These are phyloP conservation scores for Lethenteron reissneri DNA, from an alignment of 2,113 vertebrate species.

Conservation along the genomic window DNA sequence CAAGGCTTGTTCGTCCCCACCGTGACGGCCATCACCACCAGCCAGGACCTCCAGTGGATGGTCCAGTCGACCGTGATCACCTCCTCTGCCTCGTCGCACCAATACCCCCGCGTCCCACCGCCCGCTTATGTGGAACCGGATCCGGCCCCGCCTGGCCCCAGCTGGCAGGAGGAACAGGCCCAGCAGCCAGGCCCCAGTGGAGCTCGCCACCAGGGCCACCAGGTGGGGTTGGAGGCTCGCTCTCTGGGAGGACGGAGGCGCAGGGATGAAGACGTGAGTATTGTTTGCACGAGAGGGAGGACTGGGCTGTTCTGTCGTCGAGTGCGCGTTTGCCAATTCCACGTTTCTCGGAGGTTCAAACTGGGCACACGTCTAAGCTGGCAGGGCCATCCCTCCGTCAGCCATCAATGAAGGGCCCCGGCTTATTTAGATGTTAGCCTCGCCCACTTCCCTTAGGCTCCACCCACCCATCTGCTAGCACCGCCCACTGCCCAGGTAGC, in stretches of 20 bases:
- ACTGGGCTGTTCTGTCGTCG: too few species aligned
- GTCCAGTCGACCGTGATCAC: constrained; percentile 57
- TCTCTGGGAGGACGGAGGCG: constrained; percentile 4
- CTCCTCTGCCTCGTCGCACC: constrained; percentile 50
- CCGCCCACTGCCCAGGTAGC: too few species aligned
- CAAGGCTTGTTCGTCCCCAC: constrained; percentile 63
- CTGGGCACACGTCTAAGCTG: too few species aligned
- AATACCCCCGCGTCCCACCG: background rate
- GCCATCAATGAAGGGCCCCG: too few species aligned
- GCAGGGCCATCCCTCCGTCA: too few species aligned
- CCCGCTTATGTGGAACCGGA: background rate
- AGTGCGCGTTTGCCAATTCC: too few species aligned
- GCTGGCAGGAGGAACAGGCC: background rate
- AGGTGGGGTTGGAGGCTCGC: background rate
- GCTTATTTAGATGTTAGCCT: too few species aligned
- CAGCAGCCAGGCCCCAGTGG: background rate
- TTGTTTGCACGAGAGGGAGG: background rate
- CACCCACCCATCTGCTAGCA: too few species aligned
- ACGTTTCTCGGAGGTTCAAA: too few species aligned
- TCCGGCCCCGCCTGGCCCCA: constrained; percentile 3
- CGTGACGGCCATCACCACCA: constrained; percentile 58
- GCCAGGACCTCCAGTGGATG: constrained; percentile 67
- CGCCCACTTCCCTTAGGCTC: too few species aligned
- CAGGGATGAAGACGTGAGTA: constrained; percentile 1
- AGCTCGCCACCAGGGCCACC: background rate